Base-by-base conservation (phyloP, 2,888 invertebrate genomes). In the Deilephila porcellus region DNA sequence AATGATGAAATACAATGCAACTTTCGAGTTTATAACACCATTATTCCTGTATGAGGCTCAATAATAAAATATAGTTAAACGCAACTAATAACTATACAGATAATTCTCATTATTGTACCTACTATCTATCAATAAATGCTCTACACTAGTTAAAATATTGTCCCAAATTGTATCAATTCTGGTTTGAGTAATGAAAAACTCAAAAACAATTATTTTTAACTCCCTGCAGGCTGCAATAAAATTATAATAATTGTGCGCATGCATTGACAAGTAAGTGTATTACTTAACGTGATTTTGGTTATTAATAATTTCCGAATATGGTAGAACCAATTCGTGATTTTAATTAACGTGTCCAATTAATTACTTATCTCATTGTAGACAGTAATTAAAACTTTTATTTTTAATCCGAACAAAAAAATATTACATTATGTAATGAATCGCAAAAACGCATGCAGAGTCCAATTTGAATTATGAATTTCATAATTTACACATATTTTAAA, bases 221-320 rank as follows among this genome's bases (percentile, higher is more conserved):
- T 6, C 5, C n/a, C 25, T 25, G 25, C 25, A 25, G 25, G 25
- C 25, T 56, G 56, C 56, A 56, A 56, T 67, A 45, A 11, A 67
- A 45, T 67, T 37, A n/a, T 20, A 37, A n/a, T 67, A 45, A 67
- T 25, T n/a, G 64, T 67, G 64, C 64, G 64, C 64, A 45, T 67
- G 64, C 64, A 45, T 67, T 45, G 45, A 4, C 45, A 45, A 20
- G 45, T 25, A 67, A 25, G 64, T 67, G 45, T 25, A 67, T 67
- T 67, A 45, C 45, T 45, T 67, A 45, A 25, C 45, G 45, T 34
- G 37, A 8, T 64, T 34, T 37, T 37, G 34, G n/a, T n/a, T 8
- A 64, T 64, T 20, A n/a, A 64, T 37, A n/a, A 37, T 37, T 37
- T n/a, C 34, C 64, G 20, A 64, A 64, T 56, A n/a, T 56, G 56